A percentile compares a stretch with the other conserved stretches of the same genome.
Conservation (phyloP, 2,888 invertebrate species). For the Melanophora roralis region DNA sequence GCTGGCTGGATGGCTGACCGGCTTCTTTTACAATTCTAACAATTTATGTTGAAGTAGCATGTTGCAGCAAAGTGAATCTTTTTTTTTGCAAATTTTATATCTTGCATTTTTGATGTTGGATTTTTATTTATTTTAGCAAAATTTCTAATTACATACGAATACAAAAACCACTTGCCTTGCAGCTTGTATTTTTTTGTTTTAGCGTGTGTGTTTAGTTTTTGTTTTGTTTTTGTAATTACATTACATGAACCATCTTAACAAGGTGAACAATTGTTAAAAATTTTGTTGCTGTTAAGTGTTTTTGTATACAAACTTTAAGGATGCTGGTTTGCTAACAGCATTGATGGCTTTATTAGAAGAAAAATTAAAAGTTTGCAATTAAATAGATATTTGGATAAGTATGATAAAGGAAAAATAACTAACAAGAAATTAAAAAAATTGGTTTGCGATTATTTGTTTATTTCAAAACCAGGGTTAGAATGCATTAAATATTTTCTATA, state of each 20-base stretch:
- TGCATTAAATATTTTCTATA: too few relatives aligned
- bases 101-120: neutral
- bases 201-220: neutral
- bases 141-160: conserved; percentile 50
- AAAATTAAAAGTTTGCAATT: neutral
- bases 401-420: neutral
- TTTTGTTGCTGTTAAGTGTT: conserved; percentile 12
- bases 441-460: too few relatives aligned
- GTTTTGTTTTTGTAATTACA: neutral
- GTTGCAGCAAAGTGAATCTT: conserved; percentile 48
- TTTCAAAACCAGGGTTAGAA: too few relatives aligned
- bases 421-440: too few relatives aligned
- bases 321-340: neutral
- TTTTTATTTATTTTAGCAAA: conserved; percentile 25
- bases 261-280: conserved; percentile 24
- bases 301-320: neutral
- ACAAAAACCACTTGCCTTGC: too few relatives aligned
- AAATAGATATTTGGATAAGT: neutral
- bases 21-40: conserved; percentile 9
- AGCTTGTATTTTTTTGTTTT: neutral
- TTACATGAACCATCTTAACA: conserved; percentile 35
- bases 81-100: neutral
- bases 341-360: conserved; percentile 24
- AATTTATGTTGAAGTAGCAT: conserved; percentile 37
- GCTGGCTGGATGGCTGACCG: neutral